These are phyloP conservation scores for Drosophila falleni DNA, from an alignment of 2,888 invertebrate genomes.

Conservation along the genomic window DNA sequence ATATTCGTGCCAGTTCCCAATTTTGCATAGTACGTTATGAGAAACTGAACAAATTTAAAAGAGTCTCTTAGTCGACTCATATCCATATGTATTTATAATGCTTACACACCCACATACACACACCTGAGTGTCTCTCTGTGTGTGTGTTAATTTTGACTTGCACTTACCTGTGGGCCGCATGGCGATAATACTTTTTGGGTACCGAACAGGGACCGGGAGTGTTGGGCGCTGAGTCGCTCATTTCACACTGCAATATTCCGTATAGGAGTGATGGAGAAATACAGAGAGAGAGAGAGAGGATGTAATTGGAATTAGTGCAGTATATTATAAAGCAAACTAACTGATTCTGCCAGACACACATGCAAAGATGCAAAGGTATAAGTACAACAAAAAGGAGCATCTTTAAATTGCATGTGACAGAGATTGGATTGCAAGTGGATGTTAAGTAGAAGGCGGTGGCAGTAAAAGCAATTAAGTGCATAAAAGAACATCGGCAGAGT, in stretches of 20 bases:
- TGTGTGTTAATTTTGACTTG: not conserved
- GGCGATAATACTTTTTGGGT: conserved; percentile 85
- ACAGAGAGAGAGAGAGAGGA: conserved; percentile 3
- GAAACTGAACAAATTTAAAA: not conserved
- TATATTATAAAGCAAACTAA: conserved; percentile 6
- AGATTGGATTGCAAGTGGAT: conserved; percentile 22
- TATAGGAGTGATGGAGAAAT: conserved; percentile 75
- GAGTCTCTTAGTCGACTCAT: not conserved
- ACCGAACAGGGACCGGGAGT: conserved; percentile 72
- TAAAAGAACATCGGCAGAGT: conserved; percentile 45
- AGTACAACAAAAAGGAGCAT: conserved; percentile 9
- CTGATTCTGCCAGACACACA: not conserved
- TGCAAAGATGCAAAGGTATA: conserved; percentile 6
- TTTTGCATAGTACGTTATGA: not conserved
- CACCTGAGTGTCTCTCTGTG: not conserved
- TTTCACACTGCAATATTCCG: conserved; percentile 70
- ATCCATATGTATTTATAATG: not conserved
- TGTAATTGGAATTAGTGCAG: conserved; percentile 21
- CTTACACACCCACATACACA: not conserved
- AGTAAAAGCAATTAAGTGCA: conserved; percentile 63
- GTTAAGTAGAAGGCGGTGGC: conserved; percentile 33
- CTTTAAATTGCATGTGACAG: conserved; percentile 24
- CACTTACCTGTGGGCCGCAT: conserved; percentile 85
- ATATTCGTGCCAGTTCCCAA: not conserved
- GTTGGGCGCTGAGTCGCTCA: conserved; percentile 83